phyloP scores from a whole-genome alignment of 2,113 vertebrate genomes.

The Cygnus atratus region DNA sequence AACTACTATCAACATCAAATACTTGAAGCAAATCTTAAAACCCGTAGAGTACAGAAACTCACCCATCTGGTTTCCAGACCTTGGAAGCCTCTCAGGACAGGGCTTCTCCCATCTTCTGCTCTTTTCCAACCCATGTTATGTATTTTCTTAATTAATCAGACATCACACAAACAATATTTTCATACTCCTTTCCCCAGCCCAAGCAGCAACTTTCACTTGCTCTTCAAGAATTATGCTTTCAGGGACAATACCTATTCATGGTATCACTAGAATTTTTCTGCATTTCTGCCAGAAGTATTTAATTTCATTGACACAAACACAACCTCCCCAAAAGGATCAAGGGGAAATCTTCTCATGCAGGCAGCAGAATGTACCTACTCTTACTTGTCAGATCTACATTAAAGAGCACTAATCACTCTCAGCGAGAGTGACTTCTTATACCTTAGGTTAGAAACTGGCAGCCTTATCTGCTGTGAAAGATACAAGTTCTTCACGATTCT shows the following conservation, averaged over 20 bases:
- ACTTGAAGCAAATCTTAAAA: background rate
- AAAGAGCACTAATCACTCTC: background rate
- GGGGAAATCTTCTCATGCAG: background rate
- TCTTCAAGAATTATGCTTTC: background rate
- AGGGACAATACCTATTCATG: background rate
- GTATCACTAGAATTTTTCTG: background rate
- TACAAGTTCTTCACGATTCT: background rate
- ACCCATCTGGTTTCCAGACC: background rate
- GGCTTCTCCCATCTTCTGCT: background rate
- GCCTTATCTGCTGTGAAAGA: background rate
- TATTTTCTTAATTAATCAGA: background rate
- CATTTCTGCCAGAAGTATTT: background rate
- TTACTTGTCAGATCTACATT: background rate
- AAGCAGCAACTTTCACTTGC: background rate
- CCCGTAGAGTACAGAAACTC: background rate
- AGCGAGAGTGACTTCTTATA: background rate
- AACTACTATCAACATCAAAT: background rate
- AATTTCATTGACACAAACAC: background rate
- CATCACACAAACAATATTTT: background rate
- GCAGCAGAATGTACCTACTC: background rate
- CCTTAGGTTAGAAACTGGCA: background rate
- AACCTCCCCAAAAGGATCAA: background rate
- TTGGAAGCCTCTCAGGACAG: constrained; percentile 8
- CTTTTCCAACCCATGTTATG: background rate
- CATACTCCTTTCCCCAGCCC: background rate